Evolutionary conservation across 2,113 vertebrate genomes (phyloP).

Genomic region (Oryzias woworae): DNA sequence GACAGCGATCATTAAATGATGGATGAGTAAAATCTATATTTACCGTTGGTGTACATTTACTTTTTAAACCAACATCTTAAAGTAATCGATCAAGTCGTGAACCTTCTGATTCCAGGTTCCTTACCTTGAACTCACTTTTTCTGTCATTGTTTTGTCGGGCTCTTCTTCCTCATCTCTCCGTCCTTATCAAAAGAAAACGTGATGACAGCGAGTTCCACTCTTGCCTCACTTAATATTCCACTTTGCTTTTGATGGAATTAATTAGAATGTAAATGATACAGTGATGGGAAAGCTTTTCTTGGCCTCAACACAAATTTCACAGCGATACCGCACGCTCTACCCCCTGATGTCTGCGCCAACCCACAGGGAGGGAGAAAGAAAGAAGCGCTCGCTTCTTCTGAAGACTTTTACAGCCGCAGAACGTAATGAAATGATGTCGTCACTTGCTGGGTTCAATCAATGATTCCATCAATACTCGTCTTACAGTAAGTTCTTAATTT

Average conservation of each 20-base stretch:
- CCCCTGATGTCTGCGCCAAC: conserved; percentile 22
- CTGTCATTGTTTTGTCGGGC: background rate
- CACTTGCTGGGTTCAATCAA: conserved; percentile 33
- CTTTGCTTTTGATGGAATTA: conserved; percentile 71
- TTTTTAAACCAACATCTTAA: conserved; percentile 5
- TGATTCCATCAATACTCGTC: conserved; percentile 48
- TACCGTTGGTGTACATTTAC: conserved; percentile 7
- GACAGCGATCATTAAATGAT: conserved; percentile 23
- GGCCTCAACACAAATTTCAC: conserved; percentile 26
- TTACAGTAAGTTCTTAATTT: conserved; percentile 42
- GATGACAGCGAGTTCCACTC: conserved; percentile 46
- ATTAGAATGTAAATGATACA: conserved; percentile 72
- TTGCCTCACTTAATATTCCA: conserved; percentile 57
- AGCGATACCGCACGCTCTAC: conserved; percentile 6
- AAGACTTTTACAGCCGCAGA: conserved; percentile 32
- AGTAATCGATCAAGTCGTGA: conserved; percentile 4
- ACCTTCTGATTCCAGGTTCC: conserved; percentile 18
- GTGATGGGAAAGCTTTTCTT: conserved; percentile 54
- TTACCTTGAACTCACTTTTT: conserved; percentile 11
- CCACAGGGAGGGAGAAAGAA: conserved; percentile 8
- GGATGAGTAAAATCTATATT: conserved; percentile 11
- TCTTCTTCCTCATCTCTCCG: conserved; percentile 4
- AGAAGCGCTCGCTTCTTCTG: conserved; percentile 21
- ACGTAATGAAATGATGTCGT: conserved; percentile 47
- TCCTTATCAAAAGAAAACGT: conserved; percentile 26